phyloP scores from a whole-genome alignment of 2,797 vertebrate genomes.

The Falco concolor region DNA sequence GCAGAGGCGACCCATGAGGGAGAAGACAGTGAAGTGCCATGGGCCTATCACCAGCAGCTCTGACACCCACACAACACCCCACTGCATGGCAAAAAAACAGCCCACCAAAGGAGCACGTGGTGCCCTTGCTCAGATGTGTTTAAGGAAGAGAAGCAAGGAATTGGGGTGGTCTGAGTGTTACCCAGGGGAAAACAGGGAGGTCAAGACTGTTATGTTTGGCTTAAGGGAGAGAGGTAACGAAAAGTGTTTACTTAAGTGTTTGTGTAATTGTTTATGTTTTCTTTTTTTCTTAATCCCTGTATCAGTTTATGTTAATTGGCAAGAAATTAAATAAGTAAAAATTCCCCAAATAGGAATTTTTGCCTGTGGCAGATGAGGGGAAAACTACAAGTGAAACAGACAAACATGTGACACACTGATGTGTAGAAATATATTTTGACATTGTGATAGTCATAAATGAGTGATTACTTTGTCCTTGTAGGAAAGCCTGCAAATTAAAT shows the following conservation, averaged over 20 bases:
- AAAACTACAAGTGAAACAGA: not conserved
- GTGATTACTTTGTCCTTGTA: not conserved
- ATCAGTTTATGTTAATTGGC: not conserved
- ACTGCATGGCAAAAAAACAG: not conserved
- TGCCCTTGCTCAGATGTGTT: not conserved
- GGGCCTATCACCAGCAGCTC: not conserved
- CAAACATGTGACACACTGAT: not conserved
- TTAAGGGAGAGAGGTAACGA: accelerated
- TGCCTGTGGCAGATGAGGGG: not conserved
- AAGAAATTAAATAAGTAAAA: not conserved
- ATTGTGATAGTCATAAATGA: not conserved
- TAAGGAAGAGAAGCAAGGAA: not conserved
- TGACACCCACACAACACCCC: not conserved
- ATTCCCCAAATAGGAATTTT: not conserved
- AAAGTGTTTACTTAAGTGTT: not conserved
- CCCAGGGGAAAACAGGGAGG: not conserved
- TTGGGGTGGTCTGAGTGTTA: not conserved
- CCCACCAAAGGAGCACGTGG: not conserved
- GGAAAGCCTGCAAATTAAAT: not conserved
- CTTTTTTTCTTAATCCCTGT: not conserved
- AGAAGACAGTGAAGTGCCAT: not conserved
- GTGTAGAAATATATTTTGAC: not conserved
- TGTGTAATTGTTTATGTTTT: not conserved
- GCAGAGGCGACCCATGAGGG: not conserved
- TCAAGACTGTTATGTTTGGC: not conserved